These are phyloP conservation scores for Scophthalmus maximus DNA, from an alignment of 2,113 vertebrate genomes.

Conservation along the genomic window DNA sequence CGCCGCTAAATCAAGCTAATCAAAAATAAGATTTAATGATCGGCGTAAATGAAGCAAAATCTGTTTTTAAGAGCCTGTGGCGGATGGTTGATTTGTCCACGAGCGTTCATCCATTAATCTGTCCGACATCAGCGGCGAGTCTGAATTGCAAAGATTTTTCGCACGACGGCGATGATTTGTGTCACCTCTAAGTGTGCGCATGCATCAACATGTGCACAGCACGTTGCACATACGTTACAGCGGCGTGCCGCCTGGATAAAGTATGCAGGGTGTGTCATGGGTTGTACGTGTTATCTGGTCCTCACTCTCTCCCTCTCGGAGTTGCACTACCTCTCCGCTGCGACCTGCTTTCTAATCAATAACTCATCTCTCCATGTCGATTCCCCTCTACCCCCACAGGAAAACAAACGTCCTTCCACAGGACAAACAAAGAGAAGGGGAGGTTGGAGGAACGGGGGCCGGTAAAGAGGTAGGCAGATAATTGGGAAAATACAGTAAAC, in stretches of 20 bases:
- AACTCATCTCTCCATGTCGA: slow-evolving; percentile 82
- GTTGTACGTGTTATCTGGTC: slow-evolving; percentile 56
- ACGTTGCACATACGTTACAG: slow-evolving; percentile 34
- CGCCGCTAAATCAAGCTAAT: background rate
- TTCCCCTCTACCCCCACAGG: slow-evolving; percentile 76
- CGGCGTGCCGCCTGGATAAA: slow-evolving; percentile 26
- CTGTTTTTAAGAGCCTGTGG: background rate
- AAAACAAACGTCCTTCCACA: slow-evolving; percentile 83
- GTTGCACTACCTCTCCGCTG: slow-evolving; percentile 58
- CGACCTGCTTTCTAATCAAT: slow-evolving; percentile 82
- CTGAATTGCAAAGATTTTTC: slow-evolving; percentile 15
- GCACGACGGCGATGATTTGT: slow-evolving; percentile 19
- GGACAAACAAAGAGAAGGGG: slow-evolving; percentile 77
- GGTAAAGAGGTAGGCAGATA: slow-evolving; percentile 42
- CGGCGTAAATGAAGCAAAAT: background rate
- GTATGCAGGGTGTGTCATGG: slow-evolving; percentile 60
- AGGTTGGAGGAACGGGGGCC: slow-evolving; percentile 18
- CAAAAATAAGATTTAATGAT: background rate
- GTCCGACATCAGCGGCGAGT: background rate
- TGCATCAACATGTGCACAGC: slow-evolving; percentile 9
- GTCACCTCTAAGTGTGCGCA: slow-evolving; percentile 41
- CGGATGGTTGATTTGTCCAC: slow-evolving; percentile 8
- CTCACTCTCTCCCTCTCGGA: slow-evolving; percentile 43
- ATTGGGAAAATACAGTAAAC: slow-evolving; percentile 64
- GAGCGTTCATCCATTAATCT: background rate